These are phyloP conservation scores for Leptogaster cylindrica DNA, from an alignment of 2,888 invertebrate species.

Conservation along the genomic window DNA sequence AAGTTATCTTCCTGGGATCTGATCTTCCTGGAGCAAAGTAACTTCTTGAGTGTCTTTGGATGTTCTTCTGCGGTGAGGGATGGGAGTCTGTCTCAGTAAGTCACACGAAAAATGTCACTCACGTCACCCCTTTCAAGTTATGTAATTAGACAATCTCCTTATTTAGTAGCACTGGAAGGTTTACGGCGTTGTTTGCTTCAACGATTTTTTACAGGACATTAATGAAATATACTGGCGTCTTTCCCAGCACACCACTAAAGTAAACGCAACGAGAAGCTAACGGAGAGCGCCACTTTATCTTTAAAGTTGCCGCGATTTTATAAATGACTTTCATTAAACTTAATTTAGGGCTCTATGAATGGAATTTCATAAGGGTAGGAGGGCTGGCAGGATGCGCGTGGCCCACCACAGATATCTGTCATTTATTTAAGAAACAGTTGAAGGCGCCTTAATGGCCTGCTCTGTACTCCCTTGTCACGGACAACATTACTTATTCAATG, in stretches of 20 bases:
- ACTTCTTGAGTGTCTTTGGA: slow-evolving; percentile 27
- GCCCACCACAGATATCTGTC: slow-evolving; percentile 31
- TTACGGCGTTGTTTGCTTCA: slow-evolving; percentile 36
- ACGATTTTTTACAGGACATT: slow-evolving; percentile 15
- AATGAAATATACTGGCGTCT: slow-evolving; percentile 17
- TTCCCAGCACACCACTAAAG: background rate
- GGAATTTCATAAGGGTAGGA: slow-evolving; percentile 42
- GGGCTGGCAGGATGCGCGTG: slow-evolving; percentile 3
- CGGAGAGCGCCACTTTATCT: slow-evolving; percentile 7
- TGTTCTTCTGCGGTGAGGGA: slow-evolving; percentile 17
- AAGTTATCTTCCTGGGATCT: background rate
- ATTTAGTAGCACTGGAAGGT: slow-evolving; percentile 34
- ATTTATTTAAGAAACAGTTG: slow-evolving; percentile 31
- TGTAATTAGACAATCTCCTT: slow-evolving; percentile 37
- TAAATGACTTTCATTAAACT: slow-evolving; percentile 43
- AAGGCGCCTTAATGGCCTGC: slow-evolving; percentile 15
- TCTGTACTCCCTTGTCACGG: no score
- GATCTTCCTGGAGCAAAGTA: no score
- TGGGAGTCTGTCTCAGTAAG: slow-evolving; percentile 28
- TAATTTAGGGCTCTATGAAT: slow-evolving; percentile 39
- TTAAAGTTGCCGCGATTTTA: slow-evolving; percentile 41
- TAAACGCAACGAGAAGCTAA: background rate
- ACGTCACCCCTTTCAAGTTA: slow-evolving; percentile 26
- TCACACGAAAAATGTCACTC: slow-evolving; percentile 39
- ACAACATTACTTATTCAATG: no score